Evolutionary conservation across 1,140 invertebrate genomes (phyloP).

Genomic region (Pseudomyrmex dendroicus): DNA sequence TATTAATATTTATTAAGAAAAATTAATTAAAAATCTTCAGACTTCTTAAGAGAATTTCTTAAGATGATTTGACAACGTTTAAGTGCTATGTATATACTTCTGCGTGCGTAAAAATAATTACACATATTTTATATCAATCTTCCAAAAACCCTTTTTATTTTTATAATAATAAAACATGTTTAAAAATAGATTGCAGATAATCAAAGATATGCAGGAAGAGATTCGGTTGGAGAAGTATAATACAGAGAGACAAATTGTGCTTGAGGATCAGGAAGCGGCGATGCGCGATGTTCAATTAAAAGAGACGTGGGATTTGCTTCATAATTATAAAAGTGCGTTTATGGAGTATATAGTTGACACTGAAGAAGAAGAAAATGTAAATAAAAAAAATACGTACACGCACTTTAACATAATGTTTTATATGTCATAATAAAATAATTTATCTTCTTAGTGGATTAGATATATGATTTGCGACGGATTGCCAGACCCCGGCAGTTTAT

Average conservation of each 20-base stretch:
- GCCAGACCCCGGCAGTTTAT: slow-evolving; percentile 86
- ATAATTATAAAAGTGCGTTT: slow-evolving; percentile 64
- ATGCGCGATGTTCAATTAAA: slow-evolving; percentile 72
- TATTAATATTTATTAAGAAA: too few relatives aligned
- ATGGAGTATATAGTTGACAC: slow-evolving; percentile 57
- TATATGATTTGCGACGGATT: slow-evolving; percentile 88
- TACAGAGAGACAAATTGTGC: slow-evolving; percentile 43
- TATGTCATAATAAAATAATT: slow-evolving; percentile 11
- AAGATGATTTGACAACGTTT: background rate
- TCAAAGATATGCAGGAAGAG: slow-evolving; percentile 78
- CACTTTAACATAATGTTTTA: background rate
- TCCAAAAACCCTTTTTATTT: background rate
- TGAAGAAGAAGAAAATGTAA: slow-evolving; percentile 74
- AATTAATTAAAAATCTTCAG: background rate
- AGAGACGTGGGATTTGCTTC: slow-evolving; percentile 57
- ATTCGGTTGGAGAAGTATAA: slow-evolving; percentile 75
- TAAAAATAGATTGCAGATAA: slow-evolving; percentile 67
- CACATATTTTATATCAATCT: background rate
- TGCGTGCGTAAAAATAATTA: background rate
- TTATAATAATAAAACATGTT: background rate
- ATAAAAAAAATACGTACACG: background rate
- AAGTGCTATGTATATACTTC: background rate
- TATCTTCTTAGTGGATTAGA: slow-evolving; percentile 86
- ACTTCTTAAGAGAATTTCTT: background rate
- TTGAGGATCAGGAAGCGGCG: slow-evolving; percentile 68